These are phyloP conservation scores for Danio choprae DNA, from an alignment of 2,797 vertebrate genomes.

Conservation along the genomic window DNA sequence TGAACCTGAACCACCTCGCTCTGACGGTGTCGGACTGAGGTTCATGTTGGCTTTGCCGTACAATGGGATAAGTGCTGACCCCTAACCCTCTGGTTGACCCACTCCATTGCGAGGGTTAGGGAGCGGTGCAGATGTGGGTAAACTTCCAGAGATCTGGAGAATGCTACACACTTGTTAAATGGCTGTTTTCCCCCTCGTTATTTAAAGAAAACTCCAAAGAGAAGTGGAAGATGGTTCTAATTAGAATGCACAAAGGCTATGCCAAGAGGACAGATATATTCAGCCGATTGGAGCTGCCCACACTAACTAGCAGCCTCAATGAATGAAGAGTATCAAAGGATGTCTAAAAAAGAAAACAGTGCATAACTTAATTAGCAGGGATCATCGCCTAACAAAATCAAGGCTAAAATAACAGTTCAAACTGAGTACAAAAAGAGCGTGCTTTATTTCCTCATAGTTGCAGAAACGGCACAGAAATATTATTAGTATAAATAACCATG, in stretches of 20 bases:
- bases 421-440: neutral
- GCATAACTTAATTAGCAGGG: constrained; percentile 61
- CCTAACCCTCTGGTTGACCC: constrained; percentile 76
- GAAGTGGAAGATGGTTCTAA: constrained; percentile 80
- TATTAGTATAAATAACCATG: neutral
- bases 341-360: constrained; percentile 38
- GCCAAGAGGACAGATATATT: constrained; percentile 61
- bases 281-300: constrained; percentile 60
- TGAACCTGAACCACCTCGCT: constrained; percentile 71
- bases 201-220: constrained; percentile 70
- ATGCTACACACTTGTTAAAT: constrained; percentile 79
- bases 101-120: constrained; percentile 79
- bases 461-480: neutral
- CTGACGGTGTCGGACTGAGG: constrained; percentile 70
- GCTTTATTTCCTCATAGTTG: constrained; percentile 3
- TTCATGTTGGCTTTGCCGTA: constrained; percentile 80
- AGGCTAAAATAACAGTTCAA: constrained; percentile 43
- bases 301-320: constrained; percentile 69
- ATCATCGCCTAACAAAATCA: constrained; percentile 46
- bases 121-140: constrained; percentile 84
- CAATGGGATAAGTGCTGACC: constrained; percentile 82
- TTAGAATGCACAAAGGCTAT: constrained; percentile 77
- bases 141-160: constrained; percentile 79
- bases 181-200: constrained; percentile 71
- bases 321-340: constrained; percentile 63